These are phyloP conservation scores for Ichneumoninae sp. DNA, from an alignment of 2,888 invertebrate genomes.

Conservation along the genomic window DNA sequence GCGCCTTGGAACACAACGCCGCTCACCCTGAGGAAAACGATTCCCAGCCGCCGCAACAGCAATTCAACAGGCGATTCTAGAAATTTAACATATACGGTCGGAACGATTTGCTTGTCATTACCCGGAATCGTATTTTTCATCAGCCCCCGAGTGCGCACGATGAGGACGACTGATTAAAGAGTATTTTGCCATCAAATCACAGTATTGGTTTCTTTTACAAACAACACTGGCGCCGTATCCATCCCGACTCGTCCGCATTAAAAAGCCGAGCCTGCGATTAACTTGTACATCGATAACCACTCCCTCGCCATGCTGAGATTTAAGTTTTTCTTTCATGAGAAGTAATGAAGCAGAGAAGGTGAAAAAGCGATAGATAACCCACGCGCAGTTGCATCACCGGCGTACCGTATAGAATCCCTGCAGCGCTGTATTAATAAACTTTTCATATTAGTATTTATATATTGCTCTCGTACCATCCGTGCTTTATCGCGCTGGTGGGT, in stretches of 20 bases:
- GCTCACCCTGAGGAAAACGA: slow-evolving; percentile 61
- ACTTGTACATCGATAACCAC: not conserved
- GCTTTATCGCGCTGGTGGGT: too few species aligned
- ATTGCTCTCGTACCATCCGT: not conserved
- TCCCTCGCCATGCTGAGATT: not conserved
- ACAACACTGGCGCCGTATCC: not conserved
- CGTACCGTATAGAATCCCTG: not conserved
- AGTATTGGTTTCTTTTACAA: not conserved
- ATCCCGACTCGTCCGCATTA: not conserved
- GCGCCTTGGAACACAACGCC: slow-evolving; percentile 63
- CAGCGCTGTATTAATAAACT: not conserved
- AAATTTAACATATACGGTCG: not conserved
- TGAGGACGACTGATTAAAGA: slow-evolving; percentile 44
- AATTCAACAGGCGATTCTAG: slow-evolving; percentile 42
- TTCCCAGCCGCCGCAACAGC: slow-evolving; percentile 6
- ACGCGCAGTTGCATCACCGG: slow-evolving; percentile 20
- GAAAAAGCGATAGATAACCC: slow-evolving; percentile 24
- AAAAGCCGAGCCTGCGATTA: not conserved
- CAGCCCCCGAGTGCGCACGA: not conserved
- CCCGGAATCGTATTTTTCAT: not conserved
- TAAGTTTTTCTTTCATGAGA: slow-evolving; percentile 18
- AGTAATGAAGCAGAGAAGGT: slow-evolving; percentile 12
- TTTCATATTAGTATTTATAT: not conserved
- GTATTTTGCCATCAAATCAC: slow-evolving; percentile 42
- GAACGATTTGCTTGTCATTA: slow-evolving; percentile 7